Evolutionary conservation across 2,888 invertebrate species (phyloP), one percentile per base, ranked within the genome.

Genomic region (Drosophila lacicola): DNA sequence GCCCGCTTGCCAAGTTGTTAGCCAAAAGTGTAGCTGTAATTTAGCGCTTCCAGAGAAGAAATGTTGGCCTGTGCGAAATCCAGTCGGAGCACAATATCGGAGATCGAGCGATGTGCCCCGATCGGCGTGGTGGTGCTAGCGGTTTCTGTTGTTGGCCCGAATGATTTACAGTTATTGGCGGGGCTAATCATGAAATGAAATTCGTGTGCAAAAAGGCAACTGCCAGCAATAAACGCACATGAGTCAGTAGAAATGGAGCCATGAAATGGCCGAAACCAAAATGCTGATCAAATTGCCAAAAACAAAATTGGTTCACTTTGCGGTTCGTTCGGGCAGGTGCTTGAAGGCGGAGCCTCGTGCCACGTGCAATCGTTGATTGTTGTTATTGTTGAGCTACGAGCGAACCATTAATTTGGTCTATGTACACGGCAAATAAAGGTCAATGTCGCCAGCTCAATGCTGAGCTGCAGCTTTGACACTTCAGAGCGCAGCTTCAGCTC

Each of bases 271-370:
- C 46, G 46, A 76, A 75, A 29, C 29, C 29, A 60, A 44, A 29
- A 14, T 42, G 29, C 8, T 10, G 36, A 45, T 29, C 62, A 47
- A 44, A 42, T 33, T 70, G 50, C 33, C 21, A 37, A 21, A 21
- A 72, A 81, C 34, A 25, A 80, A 82, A 82, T 80, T 82, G 81
- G 86, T 73, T 78, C 81, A 81, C 41, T 74, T 69, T 64, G 60
- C 14, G 68, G 56, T 36, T 33, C n/a, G 51, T 10, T 29, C 42
- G 56, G 73, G 70, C 42, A 58, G 73, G 74, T 53, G 49, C 34
- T 17, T 17, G 13, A 2, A 37, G n/a, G 2, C 6, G 58, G 76
- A 58, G 69, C 46, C 17, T 17, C 17, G 64, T 81, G 80, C 62
- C 74, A 42, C 60, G 46, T 58, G 61, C 65, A 64, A 68, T 72